These are phyloP conservation scores for Caenorhabditis panamensis DNA, from an alignment of 2,888 invertebrate genomes.

Conservation along the genomic window DNA sequence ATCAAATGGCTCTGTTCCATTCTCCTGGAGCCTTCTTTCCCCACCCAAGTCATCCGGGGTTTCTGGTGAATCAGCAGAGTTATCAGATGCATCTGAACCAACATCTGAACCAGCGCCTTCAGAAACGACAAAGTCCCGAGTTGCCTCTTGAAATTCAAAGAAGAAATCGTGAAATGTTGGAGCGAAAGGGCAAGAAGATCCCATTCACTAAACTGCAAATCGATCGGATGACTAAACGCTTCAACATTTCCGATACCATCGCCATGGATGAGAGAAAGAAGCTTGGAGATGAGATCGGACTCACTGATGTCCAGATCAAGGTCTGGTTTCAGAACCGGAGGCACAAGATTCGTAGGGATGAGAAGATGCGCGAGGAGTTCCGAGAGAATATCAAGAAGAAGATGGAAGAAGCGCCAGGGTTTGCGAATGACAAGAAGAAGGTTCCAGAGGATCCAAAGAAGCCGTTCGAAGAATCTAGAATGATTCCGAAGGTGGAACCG, in stretches of 20 bases:
- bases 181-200: not conserved
- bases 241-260: constrained; percentile 9
- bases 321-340: constrained; percentile 64
- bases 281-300: constrained; percentile 11
- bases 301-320: constrained; percentile 46
- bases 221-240: constrained; percentile 1
- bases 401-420: not conserved
- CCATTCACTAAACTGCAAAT: constrained; percentile 27
- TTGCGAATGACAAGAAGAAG: not conserved
- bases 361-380: not conserved
- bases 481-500: too few relatives aligned
- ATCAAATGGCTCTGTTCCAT: too few relatives aligned
- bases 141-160: too few relatives aligned
- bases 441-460: not conserved
- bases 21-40: too few relatives aligned
- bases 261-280: constrained; percentile 16
- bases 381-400: not conserved
- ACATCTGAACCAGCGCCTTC: too few relatives aligned
- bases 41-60: too few relatives aligned
- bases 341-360: constrained; percentile 36
- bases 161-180: not conserved
- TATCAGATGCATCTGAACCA: too few relatives aligned
- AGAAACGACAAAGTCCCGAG: too few relatives aligned
- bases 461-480: not conserved
- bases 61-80: too few relatives aligned